These are phyloP conservation scores for Pandion haliaetus DNA, from an alignment of 2,113 vertebrate species.

Conservation along the genomic window DNA sequence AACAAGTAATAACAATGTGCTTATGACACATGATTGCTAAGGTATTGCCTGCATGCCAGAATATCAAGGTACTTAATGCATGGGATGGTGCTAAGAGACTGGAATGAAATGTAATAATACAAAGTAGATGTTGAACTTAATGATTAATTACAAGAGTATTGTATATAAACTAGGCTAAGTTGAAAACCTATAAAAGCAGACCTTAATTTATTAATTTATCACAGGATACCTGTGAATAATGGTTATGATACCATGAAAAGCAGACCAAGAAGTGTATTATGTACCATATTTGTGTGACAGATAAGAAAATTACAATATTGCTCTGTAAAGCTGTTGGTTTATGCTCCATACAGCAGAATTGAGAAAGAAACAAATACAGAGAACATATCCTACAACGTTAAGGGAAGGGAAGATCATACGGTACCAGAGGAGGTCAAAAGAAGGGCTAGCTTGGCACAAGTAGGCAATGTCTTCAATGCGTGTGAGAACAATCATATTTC, in stretches of 20 bases:
- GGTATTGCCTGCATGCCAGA: not conserved
- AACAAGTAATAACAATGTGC: constrained; percentile 16
- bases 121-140: not conserved
- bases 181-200: not conserved
- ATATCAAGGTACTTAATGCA: not conserved
- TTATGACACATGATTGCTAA: not conserved
- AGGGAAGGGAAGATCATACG: not conserved
- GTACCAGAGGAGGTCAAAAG: not conserved
- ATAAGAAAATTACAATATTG: not conserved
- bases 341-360: not conserved
- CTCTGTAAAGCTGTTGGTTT: not conserved
- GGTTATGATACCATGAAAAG: not conserved
- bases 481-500: not conserved
- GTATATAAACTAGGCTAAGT: not conserved
- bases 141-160: not conserved
- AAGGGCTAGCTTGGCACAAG: not conserved
- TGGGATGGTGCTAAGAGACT: not conserved
- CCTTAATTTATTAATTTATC: not conserved
- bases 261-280: not conserved
- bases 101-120: not conserved
- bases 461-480: not conserved
- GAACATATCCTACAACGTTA: not conserved
- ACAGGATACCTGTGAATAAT: not conserved
- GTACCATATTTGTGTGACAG: not conserved
- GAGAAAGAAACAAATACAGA: not conserved